A percentile compares a stretch with the other conserved stretches of the same genome.
phyloP scores from a whole-genome alignment of 2,113 vertebrate species.

The Trichechus manatus region DNA sequence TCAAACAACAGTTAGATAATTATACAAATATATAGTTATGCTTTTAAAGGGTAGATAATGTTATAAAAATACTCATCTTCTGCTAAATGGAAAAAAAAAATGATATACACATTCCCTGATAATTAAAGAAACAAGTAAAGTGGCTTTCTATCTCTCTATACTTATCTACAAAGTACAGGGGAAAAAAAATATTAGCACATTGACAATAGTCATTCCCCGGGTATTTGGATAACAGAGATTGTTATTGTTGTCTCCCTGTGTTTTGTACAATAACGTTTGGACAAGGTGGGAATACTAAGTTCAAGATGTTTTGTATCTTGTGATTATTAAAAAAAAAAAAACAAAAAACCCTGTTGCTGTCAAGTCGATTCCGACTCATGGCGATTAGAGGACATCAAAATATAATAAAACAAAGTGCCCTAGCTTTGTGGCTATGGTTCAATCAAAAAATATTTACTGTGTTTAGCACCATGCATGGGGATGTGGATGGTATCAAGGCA shows the following conservation, averaged over 20 bases:
- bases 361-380: not conserved
- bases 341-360: no score
- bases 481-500: not conserved
- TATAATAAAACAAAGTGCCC: not conserved
- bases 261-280: not conserved
- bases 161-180: not conserved
- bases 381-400: not conserved
- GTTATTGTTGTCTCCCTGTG: not conserved
- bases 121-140: not conserved
- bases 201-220: not conserved
- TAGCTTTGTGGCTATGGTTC: not conserved
- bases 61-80: not conserved
- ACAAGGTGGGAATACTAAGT: not conserved
- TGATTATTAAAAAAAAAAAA: not conserved
- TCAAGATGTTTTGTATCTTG: not conserved
- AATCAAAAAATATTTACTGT: not conserved
- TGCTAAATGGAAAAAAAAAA: constrained; percentile 36
- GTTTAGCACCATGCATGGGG: accelerated
- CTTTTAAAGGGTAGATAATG: not conserved
- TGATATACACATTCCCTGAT: not conserved
- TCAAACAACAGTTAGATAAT: not conserved
- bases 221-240: not conserved
- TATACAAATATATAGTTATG: not conserved
- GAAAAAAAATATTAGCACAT: not conserved
- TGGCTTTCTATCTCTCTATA: not conserved